A percentile compares a stretch with the other conserved stretches of the same genome.
Conservation (phyloP, 2,797 vertebrate species). For the Eidolon dupreanum region DNA sequence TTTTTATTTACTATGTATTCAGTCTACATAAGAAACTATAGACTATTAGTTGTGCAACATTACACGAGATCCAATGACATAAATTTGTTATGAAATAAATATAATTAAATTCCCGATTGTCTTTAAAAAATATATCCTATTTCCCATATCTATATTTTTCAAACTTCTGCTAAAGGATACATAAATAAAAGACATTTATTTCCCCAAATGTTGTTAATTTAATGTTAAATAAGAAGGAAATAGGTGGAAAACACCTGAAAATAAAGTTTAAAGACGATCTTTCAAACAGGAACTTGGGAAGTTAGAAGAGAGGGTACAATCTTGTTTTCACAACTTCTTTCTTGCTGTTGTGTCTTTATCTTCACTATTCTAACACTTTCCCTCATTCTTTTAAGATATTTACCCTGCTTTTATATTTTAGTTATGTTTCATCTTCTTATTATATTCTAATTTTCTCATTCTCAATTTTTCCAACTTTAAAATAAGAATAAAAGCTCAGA, state of each 20-base stretch:
- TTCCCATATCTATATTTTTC: neutral
- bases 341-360: neutral
- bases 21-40: neutral
- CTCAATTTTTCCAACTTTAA: slow-evolving; percentile 61
- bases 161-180: neutral
- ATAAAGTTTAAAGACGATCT: neutral
- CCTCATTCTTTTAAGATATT: neutral
- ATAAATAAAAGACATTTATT: neutral
- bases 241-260: neutral
- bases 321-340: neutral
- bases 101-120: neutral
- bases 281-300: neutral
- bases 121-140: neutral
- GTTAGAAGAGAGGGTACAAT: neutral
- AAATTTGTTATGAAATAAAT: neutral
- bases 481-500: neutral
- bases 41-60: slow-evolving; percentile 32
- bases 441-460: neutral
- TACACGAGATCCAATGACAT: neutral
- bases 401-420: neutral
- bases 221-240: neutral
- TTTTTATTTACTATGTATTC: neutral
- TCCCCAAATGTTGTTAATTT: neutral
- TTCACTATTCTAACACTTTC: neutral
- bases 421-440: neutral